These are phyloP conservation scores for Liparis tanakae DNA, from an alignment of 2,797 vertebrate species.

Conservation along the genomic window DNA sequence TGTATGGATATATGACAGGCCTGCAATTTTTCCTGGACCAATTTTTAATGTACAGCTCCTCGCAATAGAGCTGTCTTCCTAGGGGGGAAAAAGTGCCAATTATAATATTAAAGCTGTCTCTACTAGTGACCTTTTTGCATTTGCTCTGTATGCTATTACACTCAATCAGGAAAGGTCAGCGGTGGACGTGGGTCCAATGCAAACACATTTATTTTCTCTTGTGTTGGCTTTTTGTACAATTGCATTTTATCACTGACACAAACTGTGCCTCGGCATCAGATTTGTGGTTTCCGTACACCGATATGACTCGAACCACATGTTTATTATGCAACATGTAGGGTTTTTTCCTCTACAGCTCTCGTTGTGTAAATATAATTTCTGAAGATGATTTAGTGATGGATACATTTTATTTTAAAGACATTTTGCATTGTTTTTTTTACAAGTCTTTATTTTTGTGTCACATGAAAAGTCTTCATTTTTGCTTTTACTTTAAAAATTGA, in stretches of 20 bases:
- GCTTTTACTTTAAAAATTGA: not conserved
- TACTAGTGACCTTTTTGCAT: slow-evolving; percentile 83
- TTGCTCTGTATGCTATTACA: slow-evolving; percentile 84
- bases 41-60: slow-evolving; percentile 27
- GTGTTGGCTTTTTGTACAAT: slow-evolving; percentile 51
- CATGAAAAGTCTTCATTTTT: not conserved
- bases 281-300: slow-evolving; percentile 26
- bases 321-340: not conserved
- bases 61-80: slow-evolving; percentile 61
- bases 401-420: not conserved
- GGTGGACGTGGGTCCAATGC: slow-evolving; percentile 76
- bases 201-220: slow-evolving; percentile 57
- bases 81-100: slow-evolving; percentile 74
- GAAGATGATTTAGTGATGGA: not conserved
- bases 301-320: not conserved
- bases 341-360: not conserved
- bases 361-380: not conserved
- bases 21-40: slow-evolving; percentile 34
- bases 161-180: slow-evolving; percentile 86
- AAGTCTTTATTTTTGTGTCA: not conserved
- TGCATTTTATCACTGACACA: slow-evolving; percentile 36
- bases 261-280: slow-evolving; percentile 36
- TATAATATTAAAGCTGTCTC: slow-evolving; percentile 83
- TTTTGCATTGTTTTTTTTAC: not conserved
- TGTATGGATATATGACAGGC: slow-evolving; percentile 37